Percentiles rank a stretch among this genome's conserved stretches.
phyloP scores from a whole-genome alignment of 2,888 invertebrate species.

The Chymomyza procnemis region DNA sequence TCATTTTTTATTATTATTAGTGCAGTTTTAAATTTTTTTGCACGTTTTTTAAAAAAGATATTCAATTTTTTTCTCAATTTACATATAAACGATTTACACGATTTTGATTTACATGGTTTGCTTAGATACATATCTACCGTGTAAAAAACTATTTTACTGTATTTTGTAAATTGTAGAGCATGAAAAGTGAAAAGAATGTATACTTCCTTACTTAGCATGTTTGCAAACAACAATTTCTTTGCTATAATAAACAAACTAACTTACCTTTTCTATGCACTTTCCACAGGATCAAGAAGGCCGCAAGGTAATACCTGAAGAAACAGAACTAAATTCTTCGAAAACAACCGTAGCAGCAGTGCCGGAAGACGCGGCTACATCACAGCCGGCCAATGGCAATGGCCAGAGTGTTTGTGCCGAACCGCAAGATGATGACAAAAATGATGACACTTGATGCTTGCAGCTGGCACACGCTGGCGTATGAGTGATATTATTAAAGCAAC shows the following conservation, averaged over 20 bases:
- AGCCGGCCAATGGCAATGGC: conserved; percentile 59
- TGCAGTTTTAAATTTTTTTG: no score
- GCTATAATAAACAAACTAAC: neutral
- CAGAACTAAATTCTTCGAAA: conserved; percentile 71
- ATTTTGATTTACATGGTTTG: no score
- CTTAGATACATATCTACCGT: no score
- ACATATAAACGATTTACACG: no score
- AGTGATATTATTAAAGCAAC: conserved; percentile 64
- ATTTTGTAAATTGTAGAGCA: no score
- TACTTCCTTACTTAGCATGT: no score
- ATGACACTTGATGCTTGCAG: conserved; percentile 28
- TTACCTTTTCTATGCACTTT: conserved; percentile 7
- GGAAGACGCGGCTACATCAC: conserved; percentile 7
- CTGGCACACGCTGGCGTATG: conserved; percentile 47
- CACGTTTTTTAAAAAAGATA: no score
- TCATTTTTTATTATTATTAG: no score
- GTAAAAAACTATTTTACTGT: no score
- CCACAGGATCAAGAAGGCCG: conserved; percentile 79
- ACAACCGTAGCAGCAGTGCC: conserved; percentile 5
- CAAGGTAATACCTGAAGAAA: conserved; percentile 83
- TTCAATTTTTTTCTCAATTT: no score
- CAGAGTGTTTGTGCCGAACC: conserved; percentile 57
- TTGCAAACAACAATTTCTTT: neutral
- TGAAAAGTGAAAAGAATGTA: no score
- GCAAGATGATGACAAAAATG: conserved; percentile 59